A percentile compares a stretch with the other conserved stretches of the same genome.
Evolutionary conservation across 2,888 invertebrate genomes (phyloP).

Genomic region (Rotaria socialis): DNA sequence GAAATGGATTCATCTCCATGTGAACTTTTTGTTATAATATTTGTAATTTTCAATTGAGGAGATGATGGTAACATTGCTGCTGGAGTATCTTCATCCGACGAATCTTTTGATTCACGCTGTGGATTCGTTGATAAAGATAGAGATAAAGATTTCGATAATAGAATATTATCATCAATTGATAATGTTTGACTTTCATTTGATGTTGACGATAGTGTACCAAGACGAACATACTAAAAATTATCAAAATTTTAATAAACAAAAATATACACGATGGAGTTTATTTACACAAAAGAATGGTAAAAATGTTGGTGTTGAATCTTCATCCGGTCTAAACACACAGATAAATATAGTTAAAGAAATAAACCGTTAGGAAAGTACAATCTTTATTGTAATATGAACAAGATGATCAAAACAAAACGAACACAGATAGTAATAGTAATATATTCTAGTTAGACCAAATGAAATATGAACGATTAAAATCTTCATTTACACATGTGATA

Average conservation of each 20-base stretch:
- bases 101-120: neutral
- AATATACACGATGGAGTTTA: neutral
- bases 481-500: no score
- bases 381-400: neutral
- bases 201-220: slow-evolving; percentile 12
- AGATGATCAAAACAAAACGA: neutral
- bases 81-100: neutral
- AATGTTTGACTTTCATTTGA: neutral
- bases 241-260: neutral
- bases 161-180: neutral
- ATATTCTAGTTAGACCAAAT: no score
- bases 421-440: no score
- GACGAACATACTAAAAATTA: slow-evolving; percentile 27
- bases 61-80: neutral
- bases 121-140: neutral
- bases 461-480: no score
- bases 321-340: neutral
- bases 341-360: neutral
- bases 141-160: neutral
- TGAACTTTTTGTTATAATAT: neutral
- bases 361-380: neutral
- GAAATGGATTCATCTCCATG: neutral
- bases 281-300: slow-evolving; percentile 20
- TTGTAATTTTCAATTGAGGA: slow-evolving; percentile 3
- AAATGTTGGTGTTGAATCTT: slow-evolving; percentile 33